phyloP scores from a whole-genome alignment of 1,140 invertebrate species.

The Chymomyza costata region DNA sequence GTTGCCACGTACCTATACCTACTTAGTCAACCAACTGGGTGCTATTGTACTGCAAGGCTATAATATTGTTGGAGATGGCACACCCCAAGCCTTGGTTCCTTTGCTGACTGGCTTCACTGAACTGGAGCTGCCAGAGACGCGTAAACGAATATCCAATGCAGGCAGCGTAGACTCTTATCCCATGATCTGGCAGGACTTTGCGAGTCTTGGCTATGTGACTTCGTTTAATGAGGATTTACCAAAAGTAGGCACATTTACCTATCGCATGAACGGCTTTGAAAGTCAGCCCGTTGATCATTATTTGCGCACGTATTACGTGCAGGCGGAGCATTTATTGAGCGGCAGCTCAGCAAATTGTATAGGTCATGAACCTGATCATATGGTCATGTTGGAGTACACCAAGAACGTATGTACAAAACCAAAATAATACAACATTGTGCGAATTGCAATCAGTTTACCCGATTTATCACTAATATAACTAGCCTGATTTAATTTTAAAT shows the following conservation, averaged over 20 bases:
- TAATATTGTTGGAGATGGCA: constrained; percentile 96
- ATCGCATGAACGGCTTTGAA: constrained; percentile 91
- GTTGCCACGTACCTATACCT: constrained; percentile 87
- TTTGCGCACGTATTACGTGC: constrained; percentile 86
- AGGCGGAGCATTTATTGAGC: constrained; percentile 75
- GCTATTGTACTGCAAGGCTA: constrained; percentile 87
- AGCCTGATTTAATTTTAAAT: neutral
- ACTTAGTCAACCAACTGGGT: constrained; percentile 82
- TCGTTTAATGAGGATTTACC: constrained; percentile 92
- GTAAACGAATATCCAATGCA: constrained; percentile 81
- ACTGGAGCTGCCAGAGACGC: constrained; percentile 88
- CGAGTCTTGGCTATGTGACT: constrained; percentile 82
- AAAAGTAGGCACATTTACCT: constrained; percentile 91
- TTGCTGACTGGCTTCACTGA: constrained; percentile 93
- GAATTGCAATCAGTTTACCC: no score
- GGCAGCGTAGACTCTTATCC: constrained; percentile 87
- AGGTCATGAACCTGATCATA: constrained; percentile 85
- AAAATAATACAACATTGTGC: no score
- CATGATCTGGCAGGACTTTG: constrained; percentile 87
- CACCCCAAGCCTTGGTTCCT: constrained; percentile 93
- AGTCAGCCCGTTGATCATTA: constrained; percentile 93
- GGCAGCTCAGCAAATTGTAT: constrained; percentile 83
- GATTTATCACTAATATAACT: no score
- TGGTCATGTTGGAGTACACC: constrained; percentile 80
- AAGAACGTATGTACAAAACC: constrained; percentile 79